phyloP scores from a whole-genome alignment of 2,888 invertebrate species.

The Hemicrepidius hirtus region DNA sequence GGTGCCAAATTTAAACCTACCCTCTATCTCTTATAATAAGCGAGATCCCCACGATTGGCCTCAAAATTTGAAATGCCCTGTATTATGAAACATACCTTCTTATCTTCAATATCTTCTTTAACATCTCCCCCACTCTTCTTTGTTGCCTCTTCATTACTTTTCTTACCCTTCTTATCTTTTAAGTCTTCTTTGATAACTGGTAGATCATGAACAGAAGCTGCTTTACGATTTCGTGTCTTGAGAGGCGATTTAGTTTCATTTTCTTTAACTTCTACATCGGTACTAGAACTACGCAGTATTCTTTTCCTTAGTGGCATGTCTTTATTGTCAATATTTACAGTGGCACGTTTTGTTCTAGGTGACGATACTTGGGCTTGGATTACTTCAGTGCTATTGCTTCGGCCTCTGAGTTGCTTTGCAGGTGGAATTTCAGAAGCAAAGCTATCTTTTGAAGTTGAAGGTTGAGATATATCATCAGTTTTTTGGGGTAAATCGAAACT shows the following conservation, averaged over 20 bases:
- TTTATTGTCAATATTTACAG: background rate
- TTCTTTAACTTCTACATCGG: background rate
- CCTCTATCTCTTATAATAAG: no score
- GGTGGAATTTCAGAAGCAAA: background rate
- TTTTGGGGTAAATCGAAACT: background rate
- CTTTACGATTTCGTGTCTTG: background rate
- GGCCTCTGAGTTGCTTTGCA: no score
- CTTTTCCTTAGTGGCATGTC: slow-evolving; percentile 9
- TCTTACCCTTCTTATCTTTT: background rate
- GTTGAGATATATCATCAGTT: background rate
- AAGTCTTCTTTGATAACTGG: background rate
- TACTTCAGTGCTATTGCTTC: background rate
- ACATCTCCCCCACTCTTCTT: background rate
- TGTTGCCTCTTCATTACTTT: background rate
- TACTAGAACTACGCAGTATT: slow-evolving; percentile 26
- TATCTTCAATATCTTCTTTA: no score
- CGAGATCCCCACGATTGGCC: no score
- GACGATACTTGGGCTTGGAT: background rate
- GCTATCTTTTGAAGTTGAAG: slow-evolving; percentile 10
- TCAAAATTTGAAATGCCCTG: no score
- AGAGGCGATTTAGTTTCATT: background rate
- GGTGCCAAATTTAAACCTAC: no score
- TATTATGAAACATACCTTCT: background rate
- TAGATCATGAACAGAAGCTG: slow-evolving; percentile 1
- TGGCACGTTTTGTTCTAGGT: slow-evolving; percentile 14